Evolutionary conservation across 35 echinoderm and acorn worm genomes (phyloP).

Genomic region (Apostichopus parvimensis): DNA sequence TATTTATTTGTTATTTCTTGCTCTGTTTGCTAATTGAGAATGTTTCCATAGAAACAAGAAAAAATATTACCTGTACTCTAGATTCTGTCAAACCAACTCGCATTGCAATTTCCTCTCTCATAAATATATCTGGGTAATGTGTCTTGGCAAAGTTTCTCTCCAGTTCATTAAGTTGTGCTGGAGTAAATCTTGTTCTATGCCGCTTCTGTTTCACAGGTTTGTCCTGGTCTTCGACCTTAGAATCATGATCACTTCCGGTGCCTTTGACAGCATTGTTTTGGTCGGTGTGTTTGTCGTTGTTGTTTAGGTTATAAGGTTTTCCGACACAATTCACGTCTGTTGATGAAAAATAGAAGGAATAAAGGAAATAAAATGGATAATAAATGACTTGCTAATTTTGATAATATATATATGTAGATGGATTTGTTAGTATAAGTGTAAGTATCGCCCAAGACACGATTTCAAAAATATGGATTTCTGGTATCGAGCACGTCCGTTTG

Average conservation of each 20-base stretch:
- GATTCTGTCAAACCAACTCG: constrained; percentile 97
- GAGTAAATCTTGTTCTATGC: constrained; percentile 94
- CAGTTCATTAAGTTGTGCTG: constrained; percentile 97
- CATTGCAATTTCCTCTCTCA: constrained; percentile 99
- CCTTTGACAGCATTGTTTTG: constrained; percentile 39
- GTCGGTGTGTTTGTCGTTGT: constrained; percentile 46
- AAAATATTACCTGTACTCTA: constrained; percentile 84
- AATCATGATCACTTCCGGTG: constrained; percentile 33
- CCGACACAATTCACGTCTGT: constrained; percentile 43
- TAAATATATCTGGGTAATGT: constrained; percentile 99
- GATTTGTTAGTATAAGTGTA: too few species aligned
- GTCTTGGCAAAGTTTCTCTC: constrained; percentile 99
- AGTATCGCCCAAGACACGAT: too few species aligned
- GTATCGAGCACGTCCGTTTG: too few species aligned
- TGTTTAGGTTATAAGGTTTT: constrained; percentile 33
- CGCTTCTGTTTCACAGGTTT: constrained; percentile 88
- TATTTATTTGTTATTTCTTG: too few species aligned
- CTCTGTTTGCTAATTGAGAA: too few species aligned
- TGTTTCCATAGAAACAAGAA: background rate
- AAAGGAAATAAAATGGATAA: too few species aligned
- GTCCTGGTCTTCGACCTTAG: constrained; percentile 50
- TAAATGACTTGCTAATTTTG: too few species aligned
- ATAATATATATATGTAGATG: too few species aligned
- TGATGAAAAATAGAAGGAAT: background rate
- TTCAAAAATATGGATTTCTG: too few species aligned